phyloP scores from a whole-genome alignment of 2,113 vertebrate genomes.

The Phasianus colchicus region DNA sequence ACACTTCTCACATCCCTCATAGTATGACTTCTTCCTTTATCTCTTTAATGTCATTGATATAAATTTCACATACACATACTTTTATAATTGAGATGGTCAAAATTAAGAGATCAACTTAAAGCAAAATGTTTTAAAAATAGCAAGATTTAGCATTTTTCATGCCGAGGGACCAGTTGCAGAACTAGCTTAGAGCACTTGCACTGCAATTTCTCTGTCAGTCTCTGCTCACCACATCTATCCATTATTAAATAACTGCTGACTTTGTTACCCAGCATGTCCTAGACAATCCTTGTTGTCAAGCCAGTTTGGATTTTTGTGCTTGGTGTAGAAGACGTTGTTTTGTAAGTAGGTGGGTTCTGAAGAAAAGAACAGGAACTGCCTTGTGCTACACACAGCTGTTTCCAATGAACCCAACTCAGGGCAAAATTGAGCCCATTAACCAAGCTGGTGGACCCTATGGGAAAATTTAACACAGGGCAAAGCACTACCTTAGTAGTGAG shows the following conservation, averaged over 20 bases:
- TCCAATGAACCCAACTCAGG: accelerated
- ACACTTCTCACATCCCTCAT: not conserved
- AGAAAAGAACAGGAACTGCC: accelerated
- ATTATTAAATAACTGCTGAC: not conserved
- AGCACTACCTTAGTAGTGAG: accelerated
- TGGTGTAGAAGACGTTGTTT: accelerated
- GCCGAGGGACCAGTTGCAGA: not conserved
- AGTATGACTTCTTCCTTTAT: conserved; percentile 18
- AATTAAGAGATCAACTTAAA: not conserved
- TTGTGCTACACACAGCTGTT: accelerated
- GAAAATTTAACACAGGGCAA: not conserved
- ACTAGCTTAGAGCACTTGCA: not conserved
- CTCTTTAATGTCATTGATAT: conserved; percentile 37
- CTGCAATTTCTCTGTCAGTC: no score
- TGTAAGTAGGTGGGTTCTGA: not conserved
- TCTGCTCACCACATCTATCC: not conserved
- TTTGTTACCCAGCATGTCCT: not conserved
- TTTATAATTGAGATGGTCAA: not conserved
- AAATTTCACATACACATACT: not conserved
- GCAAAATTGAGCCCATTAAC: no score
- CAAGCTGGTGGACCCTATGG: accelerated
- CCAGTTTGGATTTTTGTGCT: accelerated
- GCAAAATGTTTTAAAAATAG: not conserved
- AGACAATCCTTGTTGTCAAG: not conserved
- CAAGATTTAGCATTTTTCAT: not conserved